Evolutionary conservation across 2,888 invertebrate genomes (phyloP).

Genomic region (Ormia ochracea): DNA sequence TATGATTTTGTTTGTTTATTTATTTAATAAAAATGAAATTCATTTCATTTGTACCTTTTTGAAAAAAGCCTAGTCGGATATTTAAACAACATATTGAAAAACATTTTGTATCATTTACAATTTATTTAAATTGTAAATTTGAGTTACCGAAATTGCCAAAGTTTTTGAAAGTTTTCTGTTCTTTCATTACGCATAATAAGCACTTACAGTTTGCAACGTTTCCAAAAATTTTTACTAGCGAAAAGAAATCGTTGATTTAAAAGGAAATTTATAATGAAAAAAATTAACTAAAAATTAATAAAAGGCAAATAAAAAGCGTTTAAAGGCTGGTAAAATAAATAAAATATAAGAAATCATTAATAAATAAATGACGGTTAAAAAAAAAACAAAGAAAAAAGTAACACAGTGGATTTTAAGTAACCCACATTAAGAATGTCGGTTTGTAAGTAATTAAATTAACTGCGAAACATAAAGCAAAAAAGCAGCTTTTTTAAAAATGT

Average conservation of each 20-base stretch:
- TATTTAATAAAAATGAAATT: too few relatives aligned
- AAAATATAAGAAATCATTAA: neutral
- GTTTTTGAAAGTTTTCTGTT: neutral
- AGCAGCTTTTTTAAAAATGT: conserved; percentile 16
- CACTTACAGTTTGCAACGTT: neutral
- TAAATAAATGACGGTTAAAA: neutral
- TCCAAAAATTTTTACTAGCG: neutral
- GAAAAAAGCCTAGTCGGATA: too few relatives aligned
- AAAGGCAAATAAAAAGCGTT: conserved; percentile 10
- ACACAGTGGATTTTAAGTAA: conserved; percentile 16
- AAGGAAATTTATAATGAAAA: neutral
- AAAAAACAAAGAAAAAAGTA: conserved; percentile 25
- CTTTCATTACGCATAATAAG: neutral
- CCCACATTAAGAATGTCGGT: conserved; percentile 2
- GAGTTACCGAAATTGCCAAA: neutral
- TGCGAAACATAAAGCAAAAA: too few relatives aligned
- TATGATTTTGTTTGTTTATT: too few relatives aligned
- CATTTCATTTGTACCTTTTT: too few relatives aligned
- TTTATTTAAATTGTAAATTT: too few relatives aligned
- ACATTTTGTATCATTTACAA: neutral
- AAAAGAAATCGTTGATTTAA: neutral
- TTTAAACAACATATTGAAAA: too few relatives aligned
- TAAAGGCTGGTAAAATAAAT: conserved; percentile 14
- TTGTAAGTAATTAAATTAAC: neutral
- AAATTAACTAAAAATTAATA: neutral